Conservation (phyloP, 1,140 invertebrate genomes). For the Drosophila kepulauana region DNA sequence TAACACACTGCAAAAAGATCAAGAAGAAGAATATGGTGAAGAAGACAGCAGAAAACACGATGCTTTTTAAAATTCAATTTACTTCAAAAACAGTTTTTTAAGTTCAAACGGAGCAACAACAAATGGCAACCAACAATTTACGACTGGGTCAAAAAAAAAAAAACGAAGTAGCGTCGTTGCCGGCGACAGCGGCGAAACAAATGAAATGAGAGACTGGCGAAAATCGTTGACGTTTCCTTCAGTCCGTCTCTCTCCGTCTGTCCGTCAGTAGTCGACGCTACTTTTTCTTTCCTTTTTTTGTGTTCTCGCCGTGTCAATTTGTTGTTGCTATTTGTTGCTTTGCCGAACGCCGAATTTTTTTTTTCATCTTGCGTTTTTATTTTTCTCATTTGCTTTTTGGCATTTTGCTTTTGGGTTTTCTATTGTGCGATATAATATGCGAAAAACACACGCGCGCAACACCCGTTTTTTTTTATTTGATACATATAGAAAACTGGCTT, state of each 20-base stretch:
- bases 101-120: conserved; percentile 4
- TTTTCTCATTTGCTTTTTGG: conserved; percentile 51
- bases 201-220: conserved; percentile 37
- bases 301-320: conserved; percentile 66
- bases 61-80: conserved; percentile 15
- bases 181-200: conserved; percentile 46
- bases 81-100: not conserved
- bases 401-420: conserved; percentile 62
- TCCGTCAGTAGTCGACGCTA: conserved; percentile 40
- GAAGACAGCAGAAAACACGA: conserved; percentile 22
- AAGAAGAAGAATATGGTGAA: conserved; percentile 25
- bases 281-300: conserved; percentile 8
- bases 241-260: not conserved
- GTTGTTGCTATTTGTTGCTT: conserved; percentile 53
- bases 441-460: conserved; percentile 73
- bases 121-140: conserved; percentile 11
- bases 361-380: conserved; percentile 61
- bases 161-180: conserved; percentile 44
- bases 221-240: conserved; percentile 29
- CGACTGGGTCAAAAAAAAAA: not conserved
- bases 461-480: conserved; percentile 51
- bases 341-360: conserved; percentile 60
- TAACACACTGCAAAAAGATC: conserved; percentile 58
- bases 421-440: conserved; percentile 76
- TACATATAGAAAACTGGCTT: conserved; percentile 63